Evolutionary conservation across 2,113 vertebrate species (phyloP), one percentile per base, ranked within the genome.

Genomic region (Paratilapia polleni): DNA sequence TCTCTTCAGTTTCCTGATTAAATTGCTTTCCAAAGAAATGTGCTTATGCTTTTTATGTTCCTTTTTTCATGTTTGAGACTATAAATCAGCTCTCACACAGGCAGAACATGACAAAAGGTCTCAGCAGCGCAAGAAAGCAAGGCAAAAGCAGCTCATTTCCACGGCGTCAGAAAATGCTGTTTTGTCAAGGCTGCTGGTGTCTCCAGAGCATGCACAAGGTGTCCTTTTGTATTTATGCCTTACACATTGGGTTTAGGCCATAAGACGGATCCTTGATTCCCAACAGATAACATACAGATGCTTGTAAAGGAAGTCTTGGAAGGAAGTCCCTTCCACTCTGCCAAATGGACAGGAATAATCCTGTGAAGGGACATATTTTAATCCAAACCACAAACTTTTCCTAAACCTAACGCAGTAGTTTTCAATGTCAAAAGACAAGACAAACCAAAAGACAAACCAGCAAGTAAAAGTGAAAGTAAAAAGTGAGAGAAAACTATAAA

Each of bases 1-100:
- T 73, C 26, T 26, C 31, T 54, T 73, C 26, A 73, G 68, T 54
- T 54, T 73, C 47, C 26, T 73, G 34, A 73, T 73, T 20, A 73
- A 73, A 73, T 31, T 73, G 26, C 68, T 34, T 73, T 73, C 1
- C 6, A 4, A 54, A 31, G 28, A 31, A 73, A 49, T 52, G 24
- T 73, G 26, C 52, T 54, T 20, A 4, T n/a, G 19, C 17, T 31
- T 52, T 31, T 31, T 31, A 52, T 73, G 31, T 52, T 19, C 43
- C 26, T 73, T 52, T 52, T 52, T 31, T 49, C 8, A 20, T 70
- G 66, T 49, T 49, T 70, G 66, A 20, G 11, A 26, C 2, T 1
- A 73, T 52, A 73, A 73, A 73, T 73, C 47, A 31, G 26, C 24
- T 31, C 43, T 73, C 17, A 73, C 43, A 52, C 66, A 31, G 0